phyloP scores from a whole-genome alignment of 1,140 invertebrate genomes.

The Heliothis subflexa region DNA sequence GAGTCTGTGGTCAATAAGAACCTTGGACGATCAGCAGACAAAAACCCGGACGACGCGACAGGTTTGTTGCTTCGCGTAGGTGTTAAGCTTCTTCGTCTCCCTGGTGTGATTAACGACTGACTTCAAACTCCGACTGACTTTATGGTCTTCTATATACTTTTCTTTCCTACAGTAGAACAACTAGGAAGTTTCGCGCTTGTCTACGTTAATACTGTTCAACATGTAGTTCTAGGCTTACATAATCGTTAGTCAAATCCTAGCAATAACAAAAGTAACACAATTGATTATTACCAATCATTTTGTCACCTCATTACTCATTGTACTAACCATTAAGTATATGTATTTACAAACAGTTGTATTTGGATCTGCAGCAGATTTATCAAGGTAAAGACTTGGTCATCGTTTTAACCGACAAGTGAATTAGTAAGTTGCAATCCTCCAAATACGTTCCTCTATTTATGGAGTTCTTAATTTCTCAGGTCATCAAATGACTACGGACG shows the following conservation, averaged over 20 bases:
- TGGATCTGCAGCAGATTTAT: neutral
- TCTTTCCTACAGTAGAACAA: neutral
- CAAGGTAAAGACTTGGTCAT: neutral
- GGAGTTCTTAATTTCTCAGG: slow-evolving; percentile 58
- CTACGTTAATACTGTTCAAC: too few species aligned
- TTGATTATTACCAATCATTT: slow-evolving; percentile 8
- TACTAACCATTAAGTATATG: neutral
- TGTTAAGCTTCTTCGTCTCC: slow-evolving; percentile 1
- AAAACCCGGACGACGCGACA: slow-evolving; percentile 65
- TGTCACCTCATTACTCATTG: slow-evolving; percentile 28
- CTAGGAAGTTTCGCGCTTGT: too few species aligned
- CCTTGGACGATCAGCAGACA: slow-evolving; percentile 78
- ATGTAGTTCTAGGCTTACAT: too few species aligned
- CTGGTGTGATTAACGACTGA: slow-evolving; percentile 43
- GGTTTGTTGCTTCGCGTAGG: slow-evolving; percentile 79
- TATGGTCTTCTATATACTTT: slow-evolving; percentile 8
- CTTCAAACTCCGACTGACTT: slow-evolving; percentile 33
- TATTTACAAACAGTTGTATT: neutral
- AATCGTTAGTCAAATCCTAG: neutral
- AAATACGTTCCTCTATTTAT: neutral
- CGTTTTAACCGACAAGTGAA: neutral
- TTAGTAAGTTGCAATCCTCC: too few species aligned
- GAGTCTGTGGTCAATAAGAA: slow-evolving; percentile 80
- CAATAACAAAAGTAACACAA: slow-evolving; percentile 10
- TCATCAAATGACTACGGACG: slow-evolving; percentile 57